phyloP scores from a whole-genome alignment of 2,113 vertebrate genomes.

The human region GRCh38 chr18:44180001-44180500 shows the following conservation, averaged over 20 bases:
- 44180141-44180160: background rate
- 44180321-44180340: background rate
- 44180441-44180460: background rate
- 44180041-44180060: background rate
- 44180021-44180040: background rate
- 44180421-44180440: background rate
- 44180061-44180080: background rate
- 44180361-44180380: constrained; percentile 4
- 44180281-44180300: constrained; percentile 10
- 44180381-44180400: background rate
- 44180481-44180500: background rate
- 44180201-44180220: background rate
- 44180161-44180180: background rate
- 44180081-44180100: background rate
- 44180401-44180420: background rate
- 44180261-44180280: background rate
- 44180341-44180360: background rate
- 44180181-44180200: constrained; percentile 5
- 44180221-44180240: background rate
- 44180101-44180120: background rate
- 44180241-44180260: background rate
- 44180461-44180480: background rate
- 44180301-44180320: background rate
- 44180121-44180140: background rate
- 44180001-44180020: background rate